Conservation (phyloP, 1,140 invertebrate species). For the Drosophila insularis region DNA sequence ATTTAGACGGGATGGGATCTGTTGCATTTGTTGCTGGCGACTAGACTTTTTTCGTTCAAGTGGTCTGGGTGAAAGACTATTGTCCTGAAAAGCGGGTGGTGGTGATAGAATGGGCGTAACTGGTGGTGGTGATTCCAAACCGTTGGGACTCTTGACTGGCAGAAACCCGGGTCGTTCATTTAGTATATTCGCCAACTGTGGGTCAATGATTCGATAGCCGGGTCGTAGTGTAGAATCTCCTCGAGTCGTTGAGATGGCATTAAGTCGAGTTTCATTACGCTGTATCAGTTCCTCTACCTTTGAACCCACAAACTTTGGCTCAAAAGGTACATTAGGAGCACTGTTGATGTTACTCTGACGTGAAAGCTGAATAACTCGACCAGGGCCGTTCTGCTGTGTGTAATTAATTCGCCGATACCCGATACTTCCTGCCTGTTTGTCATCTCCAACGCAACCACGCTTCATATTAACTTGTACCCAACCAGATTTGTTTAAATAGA, state of each 20-base stretch:
- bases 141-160: conserved; percentile 68
- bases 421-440: conserved; percentile 26
- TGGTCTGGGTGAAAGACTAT: conserved; percentile 46
- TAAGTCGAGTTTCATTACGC: conserved; percentile 68
- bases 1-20: conserved; percentile 19
- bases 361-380: conserved; percentile 45
- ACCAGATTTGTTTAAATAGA: conserved; percentile 81
- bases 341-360: conserved; percentile 40
- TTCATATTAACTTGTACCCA: conserved; percentile 81
- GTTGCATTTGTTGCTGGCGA: conserved; percentile 36
- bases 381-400: conserved; percentile 49
- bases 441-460: conserved; percentile 33
- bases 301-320: conserved; percentile 65
- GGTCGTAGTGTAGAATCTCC: conserved; percentile 59
- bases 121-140: conserved; percentile 81
- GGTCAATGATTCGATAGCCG: conserved; percentile 76
- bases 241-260: conserved; percentile 18
- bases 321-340: conserved; percentile 4
- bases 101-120: conserved; percentile 83
- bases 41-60: conserved; percentile 54
- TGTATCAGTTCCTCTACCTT: conserved; percentile 81
- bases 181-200: conserved; percentile 72
- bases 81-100: conserved; percentile 83
- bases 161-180: conserved; percentile 81
- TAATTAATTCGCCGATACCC: conserved; percentile 47